Conservation (phyloP, 2,888 invertebrate species). For the Platycheirus albimanus region DNA sequence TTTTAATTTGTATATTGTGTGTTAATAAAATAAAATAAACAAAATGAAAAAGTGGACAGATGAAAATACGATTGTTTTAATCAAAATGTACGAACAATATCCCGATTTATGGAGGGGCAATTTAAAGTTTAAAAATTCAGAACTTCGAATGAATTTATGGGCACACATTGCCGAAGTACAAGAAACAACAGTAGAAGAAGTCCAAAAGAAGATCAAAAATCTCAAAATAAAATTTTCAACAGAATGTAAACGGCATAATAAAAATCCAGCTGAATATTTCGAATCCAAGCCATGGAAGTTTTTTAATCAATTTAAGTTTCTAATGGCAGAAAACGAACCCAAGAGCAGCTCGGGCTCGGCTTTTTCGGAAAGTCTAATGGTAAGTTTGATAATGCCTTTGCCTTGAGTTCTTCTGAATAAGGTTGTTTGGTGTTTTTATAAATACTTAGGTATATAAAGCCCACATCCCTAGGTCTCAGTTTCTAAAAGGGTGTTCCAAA, state of each 20-base stretch:
- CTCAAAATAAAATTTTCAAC: not conserved
- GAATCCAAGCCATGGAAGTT: conserved; percentile 11
- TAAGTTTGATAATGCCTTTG: not conserved
- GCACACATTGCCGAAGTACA: conserved; percentile 3
- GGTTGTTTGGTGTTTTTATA: too few relatives aligned
- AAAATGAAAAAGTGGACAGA: conserved; percentile 15
- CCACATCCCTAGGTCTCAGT: too few relatives aligned
- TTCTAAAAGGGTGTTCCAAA: too few relatives aligned
- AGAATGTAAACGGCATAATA: not conserved
- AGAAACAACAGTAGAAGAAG: conserved; percentile 2
- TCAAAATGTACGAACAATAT: conserved; percentile 17
- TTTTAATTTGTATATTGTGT: too few relatives aligned
- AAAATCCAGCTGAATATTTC: not conserved
- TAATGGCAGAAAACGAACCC: not conserved
- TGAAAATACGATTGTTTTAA: not conserved
- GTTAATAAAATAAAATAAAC: not conserved
- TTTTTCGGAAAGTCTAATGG: conserved; percentile 3
- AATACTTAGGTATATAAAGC: too few relatives aligned
- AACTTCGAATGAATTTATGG: conserved; percentile 10
- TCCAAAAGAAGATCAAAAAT: not conserved
- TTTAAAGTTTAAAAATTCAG: not conserved
- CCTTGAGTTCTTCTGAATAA: too few relatives aligned
- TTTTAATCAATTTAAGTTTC: conserved; percentile 2
- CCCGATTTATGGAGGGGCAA: conserved; percentile 1
- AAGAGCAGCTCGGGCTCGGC: not conserved